These are phyloP conservation scores for Pseudocheirus occidentalis DNA, from an alignment of 2,797 vertebrate genomes.

Conservation along the genomic window DNA sequence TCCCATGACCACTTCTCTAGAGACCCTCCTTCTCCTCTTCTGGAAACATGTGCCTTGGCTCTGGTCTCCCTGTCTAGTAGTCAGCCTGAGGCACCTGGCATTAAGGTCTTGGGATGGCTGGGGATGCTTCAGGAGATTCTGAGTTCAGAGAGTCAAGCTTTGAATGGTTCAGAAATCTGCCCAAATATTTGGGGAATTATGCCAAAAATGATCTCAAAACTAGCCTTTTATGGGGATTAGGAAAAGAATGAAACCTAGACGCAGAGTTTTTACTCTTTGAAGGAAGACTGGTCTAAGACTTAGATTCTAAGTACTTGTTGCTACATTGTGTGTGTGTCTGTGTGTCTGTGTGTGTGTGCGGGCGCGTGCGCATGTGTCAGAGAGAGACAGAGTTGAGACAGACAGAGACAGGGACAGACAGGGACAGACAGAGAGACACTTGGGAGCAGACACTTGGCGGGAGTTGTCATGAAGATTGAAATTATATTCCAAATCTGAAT, in stretches of 20 bases:
- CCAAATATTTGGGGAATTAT: not conserved
- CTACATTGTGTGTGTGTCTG: not conserved
- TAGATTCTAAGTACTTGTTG: not conserved
- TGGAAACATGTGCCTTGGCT: not conserved
- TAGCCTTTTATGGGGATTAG: not conserved
- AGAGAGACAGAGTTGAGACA: no score
- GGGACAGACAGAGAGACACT: not conserved
- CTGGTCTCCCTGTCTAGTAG: not conserved
- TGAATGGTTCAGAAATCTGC: not conserved
- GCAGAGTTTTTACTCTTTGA: conserved; percentile 13
- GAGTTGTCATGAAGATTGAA: no score
- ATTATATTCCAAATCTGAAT: conserved; percentile 21
- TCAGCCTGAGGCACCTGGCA: not conserved
- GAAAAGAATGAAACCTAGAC: conserved; percentile 27
- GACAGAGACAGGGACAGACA: no score
- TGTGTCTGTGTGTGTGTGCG: no score
- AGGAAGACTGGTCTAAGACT: not conserved
- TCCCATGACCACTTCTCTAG: not conserved
- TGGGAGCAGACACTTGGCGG: no score
- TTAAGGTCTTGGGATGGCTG: not conserved
- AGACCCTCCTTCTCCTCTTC: not conserved
- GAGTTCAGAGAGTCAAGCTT: not conserved
- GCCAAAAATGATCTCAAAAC: not conserved
- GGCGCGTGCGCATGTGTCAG: no score
- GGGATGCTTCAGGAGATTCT: not conserved